Evolutionary conservation across 1,140 invertebrate species (phyloP), one percentile per base, ranked within the genome.

Genomic region (Tetranychus urticae): DNA sequence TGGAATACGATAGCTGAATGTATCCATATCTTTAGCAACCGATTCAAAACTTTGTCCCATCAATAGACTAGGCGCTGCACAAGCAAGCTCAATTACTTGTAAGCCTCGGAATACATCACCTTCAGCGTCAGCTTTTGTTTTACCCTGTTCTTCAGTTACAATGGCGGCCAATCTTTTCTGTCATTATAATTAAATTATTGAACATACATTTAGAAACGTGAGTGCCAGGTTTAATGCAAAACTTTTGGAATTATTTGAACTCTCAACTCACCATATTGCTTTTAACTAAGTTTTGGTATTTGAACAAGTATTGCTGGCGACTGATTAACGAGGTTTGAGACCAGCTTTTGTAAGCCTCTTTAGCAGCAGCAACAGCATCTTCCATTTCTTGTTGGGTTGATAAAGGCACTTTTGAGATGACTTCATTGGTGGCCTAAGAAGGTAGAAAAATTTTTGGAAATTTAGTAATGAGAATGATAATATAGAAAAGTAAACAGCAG

Each of bases 31-130:
- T 63, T 84, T 90, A 1, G 89, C 82, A 56, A 97, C 86, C 62
- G 88, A 85, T 61, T 84, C 79, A 64, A 96, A 78, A 4, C 86
- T 86, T 75, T 98, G 92, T 1, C 96, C 96, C 68, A 94, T 79
- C 66, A 89, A 82, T 0, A 97, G 76, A 13, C 80, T 83, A 2
- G 93, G 88, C 63, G 96, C 88, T 66, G 86, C 84, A 70, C 92
- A 90, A 66, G 87, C 88, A 68, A 94, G 87, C 70, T 99, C 94
- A 34, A 98, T 91, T 56, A 96, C 87, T 82, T 98, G 94, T 61
- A 98, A 79, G 60, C 96, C 96, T 70, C 96, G 79, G 54, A 93
- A 78, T 4, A 98, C 93, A 77, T 99, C 96, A 56, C 96, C 96
- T 71, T 97, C 91, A 35, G 96, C 94, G 77, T 99, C 96, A 33